Conservation (phyloP, 2,113 vertebrate species). For the Erinaceus europaeus region DNA sequence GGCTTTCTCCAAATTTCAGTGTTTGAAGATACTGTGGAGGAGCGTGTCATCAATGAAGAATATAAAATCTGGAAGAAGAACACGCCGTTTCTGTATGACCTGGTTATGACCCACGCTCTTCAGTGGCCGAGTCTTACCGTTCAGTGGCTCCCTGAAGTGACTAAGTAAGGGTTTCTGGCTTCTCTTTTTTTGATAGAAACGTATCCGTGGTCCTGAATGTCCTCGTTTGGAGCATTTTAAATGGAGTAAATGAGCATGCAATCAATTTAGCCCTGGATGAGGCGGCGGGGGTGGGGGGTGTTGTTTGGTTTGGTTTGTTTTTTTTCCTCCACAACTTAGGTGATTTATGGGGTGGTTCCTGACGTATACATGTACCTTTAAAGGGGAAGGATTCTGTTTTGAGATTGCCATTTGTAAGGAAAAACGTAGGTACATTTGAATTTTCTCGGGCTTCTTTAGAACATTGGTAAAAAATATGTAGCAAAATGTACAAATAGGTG, state of each 20-base stretch:
- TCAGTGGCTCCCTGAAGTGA: conserved; percentile 94
- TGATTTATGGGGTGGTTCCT: conserved; percentile 38
- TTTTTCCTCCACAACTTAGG: neutral
- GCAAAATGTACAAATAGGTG: conserved; percentile 11
- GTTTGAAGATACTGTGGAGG: conserved; percentile 93
- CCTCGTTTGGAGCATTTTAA: neutral
- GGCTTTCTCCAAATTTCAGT: conserved; percentile 77
- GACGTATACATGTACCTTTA: neutral
- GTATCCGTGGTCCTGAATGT: neutral
- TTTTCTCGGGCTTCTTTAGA: conserved; percentile 17
- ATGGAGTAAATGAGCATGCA: neutral
- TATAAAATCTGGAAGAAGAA: conserved; percentile 98
- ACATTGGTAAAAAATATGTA: neutral
- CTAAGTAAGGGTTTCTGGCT: conserved; percentile 84
- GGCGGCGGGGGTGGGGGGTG: too few species aligned
- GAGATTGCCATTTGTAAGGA: neutral
- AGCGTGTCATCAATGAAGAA: conserved; percentile 94
- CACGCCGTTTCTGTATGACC: conserved; percentile 92
- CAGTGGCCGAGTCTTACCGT: conserved; percentile 96
- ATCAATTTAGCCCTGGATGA: neutral
- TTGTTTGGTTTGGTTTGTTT: too few species aligned
- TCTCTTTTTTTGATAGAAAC: conserved; percentile 45
- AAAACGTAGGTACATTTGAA: neutral
- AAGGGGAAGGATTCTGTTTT: neutral
- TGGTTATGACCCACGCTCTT: conserved; percentile 93